Evolutionary conservation across 2,113 vertebrate genomes (phyloP).

Genomic region (Oriolus oriolus): DNA sequence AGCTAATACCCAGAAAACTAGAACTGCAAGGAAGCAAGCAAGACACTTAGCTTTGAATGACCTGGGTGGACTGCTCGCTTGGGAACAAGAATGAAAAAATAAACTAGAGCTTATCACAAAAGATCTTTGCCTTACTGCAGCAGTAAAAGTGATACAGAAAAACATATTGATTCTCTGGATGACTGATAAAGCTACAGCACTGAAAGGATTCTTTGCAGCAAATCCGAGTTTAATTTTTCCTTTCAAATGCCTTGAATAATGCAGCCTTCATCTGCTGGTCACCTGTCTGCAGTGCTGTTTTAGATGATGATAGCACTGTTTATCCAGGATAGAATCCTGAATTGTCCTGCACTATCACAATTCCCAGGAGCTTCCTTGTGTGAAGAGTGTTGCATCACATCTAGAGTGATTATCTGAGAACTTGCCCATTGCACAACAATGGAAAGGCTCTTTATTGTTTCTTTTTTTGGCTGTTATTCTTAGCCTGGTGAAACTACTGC

Average conservation of each 20-base stretch:
- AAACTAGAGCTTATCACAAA: constrained; percentile 20
- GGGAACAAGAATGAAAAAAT: constrained; percentile 16
- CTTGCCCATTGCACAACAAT: constrained; percentile 14
- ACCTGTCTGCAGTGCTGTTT: background rate
- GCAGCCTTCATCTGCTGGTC: background rate
- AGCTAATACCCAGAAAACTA: constrained; percentile 21
- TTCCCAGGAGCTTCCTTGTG: background rate
- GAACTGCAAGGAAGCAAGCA: background rate
- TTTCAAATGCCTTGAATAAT: constrained; percentile 33
- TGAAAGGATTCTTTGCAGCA: constrained; percentile 15
- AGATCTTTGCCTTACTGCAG: constrained; percentile 26
- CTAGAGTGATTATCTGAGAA: constrained; percentile 56
- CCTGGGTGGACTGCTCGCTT: background rate
- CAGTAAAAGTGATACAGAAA: constrained; percentile 11
- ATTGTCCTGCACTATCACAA: background rate
- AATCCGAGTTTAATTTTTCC: constrained; percentile 56
- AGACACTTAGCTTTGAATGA: constrained; percentile 27
- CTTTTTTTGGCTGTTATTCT: background rate
- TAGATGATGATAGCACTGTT: constrained; percentile 10
- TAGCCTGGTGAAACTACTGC: constrained; percentile 25
- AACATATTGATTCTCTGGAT: constrained; percentile 46
- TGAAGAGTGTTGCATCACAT: background rate
- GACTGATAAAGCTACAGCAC: constrained; percentile 19
- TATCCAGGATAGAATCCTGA: background rate
- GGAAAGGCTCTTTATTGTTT: constrained; percentile 20